These are phyloP conservation scores for Euschistus heros DNA, from an alignment of 1,140 invertebrate genomes.

Conservation along the genomic window DNA sequence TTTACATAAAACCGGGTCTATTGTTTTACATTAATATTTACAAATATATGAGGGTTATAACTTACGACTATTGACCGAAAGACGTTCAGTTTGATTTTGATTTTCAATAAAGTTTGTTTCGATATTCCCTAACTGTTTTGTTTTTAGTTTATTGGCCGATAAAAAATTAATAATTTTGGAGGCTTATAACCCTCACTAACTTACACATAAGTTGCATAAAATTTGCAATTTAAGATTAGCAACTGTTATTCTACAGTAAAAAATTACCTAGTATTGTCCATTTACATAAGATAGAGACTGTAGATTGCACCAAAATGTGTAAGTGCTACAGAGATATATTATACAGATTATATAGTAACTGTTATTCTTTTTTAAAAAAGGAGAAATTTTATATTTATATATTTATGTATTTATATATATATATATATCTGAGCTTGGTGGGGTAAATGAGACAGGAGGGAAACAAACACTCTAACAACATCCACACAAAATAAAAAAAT, in stretches of 20 bases:
- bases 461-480: conserved; percentile 11
- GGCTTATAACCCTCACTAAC: conserved; percentile 11
- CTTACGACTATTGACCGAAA: background rate
- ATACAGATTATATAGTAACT: conserved; percentile 9
- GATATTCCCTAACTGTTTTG: too few species aligned
- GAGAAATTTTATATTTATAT: background rate
- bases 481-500: conserved; percentile 4
- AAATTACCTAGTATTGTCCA: conserved; percentile 17
- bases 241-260: conserved; percentile 7
- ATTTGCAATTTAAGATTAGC: conserved; percentile 9
- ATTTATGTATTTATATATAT: background rate
- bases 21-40: conserved; percentile 16
- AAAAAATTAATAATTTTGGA: background rate
- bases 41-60: conserved; percentile 11
- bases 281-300: conserved; percentile 14
- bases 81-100: too few species aligned
- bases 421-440: conserved; percentile 13
- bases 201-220: conserved; percentile 7
- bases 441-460: conserved; percentile 3
- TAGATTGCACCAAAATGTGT: conserved; percentile 15
- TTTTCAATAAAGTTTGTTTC: too few species aligned
- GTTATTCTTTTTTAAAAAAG: conserved; percentile 7
- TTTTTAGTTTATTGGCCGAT: too few species aligned
- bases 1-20: conserved; percentile 16
- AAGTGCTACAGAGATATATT: conserved; percentile 11